Percentiles rank a stretch among this genome's conserved stretches.
Conservation (phyloP, 2,797 vertebrate genomes). For the Gymnothorax reevesii region DNA sequence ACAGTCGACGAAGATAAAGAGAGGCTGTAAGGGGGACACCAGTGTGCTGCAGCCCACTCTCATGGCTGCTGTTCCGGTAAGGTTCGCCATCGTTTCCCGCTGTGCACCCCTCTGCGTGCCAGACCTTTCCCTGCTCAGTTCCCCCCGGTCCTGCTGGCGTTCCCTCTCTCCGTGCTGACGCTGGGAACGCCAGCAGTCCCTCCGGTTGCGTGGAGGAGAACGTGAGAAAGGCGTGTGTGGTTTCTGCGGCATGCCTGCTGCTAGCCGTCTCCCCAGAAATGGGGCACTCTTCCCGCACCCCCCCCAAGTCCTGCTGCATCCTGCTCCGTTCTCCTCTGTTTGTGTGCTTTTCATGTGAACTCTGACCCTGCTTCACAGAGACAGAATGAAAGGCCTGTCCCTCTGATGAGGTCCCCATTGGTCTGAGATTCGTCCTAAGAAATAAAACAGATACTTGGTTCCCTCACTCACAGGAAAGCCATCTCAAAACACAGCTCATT, state of each 20-base stretch:
- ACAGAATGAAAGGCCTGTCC: constrained; percentile 30
- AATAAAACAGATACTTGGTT: not conserved
- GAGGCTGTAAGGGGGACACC: constrained; percentile 90
- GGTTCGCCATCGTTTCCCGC: constrained; percentile 36
- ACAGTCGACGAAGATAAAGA: constrained; percentile 96
- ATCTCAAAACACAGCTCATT: too few relatives aligned
- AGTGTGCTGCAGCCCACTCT: constrained; percentile 86
- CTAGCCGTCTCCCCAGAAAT: constrained; percentile 54
- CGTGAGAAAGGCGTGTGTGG: constrained; percentile 75
- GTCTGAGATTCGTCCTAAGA: not conserved
- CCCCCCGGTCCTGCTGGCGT: not conserved
- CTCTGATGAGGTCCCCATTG: constrained; percentile 23
- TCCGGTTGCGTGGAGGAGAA: constrained; percentile 73
- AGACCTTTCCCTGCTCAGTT: not conserved
- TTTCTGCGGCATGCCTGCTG: constrained; percentile 59
- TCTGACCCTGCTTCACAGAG: constrained; percentile 23
- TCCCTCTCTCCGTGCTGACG: not conserved
- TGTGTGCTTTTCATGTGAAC: constrained; percentile 52
- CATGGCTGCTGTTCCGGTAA: constrained; percentile 91
- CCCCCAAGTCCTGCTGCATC: not conserved
- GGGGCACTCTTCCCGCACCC: constrained; percentile 49
- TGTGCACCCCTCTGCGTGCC: not conserved
- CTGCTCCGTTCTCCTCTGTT: not conserved
- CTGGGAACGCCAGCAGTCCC: constrained; percentile 24
- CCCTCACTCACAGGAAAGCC: too few relatives aligned